A percentile compares a stretch with the other conserved stretches of the same genome.
phyloP scores from a whole-genome alignment of 2,888 invertebrate genomes.

The Dorcus hopei region DNA sequence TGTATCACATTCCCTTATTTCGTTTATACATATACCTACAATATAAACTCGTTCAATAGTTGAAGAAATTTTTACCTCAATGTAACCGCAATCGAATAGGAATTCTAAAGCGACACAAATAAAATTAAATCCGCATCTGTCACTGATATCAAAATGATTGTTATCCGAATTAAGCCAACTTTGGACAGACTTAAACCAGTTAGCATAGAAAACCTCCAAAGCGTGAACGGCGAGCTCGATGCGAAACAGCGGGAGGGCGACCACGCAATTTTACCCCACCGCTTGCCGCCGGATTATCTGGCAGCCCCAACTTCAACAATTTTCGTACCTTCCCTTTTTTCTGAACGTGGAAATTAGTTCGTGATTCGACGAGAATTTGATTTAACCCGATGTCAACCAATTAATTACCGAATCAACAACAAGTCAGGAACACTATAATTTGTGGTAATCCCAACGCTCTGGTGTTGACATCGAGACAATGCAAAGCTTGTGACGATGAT shows the following conservation, averaged over 20 bases:
- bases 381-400: constrained; percentile 27
- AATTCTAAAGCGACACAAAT: constrained; percentile 28
- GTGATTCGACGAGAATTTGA: constrained; percentile 2
- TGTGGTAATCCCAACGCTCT: constrained; percentile 28
- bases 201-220: constrained; percentile 47
- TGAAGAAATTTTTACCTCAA: constrained; percentile 12
- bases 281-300: constrained; percentile 16
- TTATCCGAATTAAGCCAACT: constrained; percentile 46
- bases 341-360: too few relatives aligned
- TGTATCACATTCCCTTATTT: background rate
- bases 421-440: constrained; percentile 31
- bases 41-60: background rate
- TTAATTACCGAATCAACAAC: constrained; percentile 30
- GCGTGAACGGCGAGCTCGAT: constrained; percentile 42
- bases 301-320: too few relatives aligned
- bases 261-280: constrained; percentile 38
- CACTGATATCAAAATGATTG: constrained; percentile 47
- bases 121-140: constrained; percentile 45
- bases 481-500: constrained; percentile 31
- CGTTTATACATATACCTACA: background rate
- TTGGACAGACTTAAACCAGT: constrained; percentile 48
- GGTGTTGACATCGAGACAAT: constrained; percentile 34
- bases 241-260: constrained; percentile 36
- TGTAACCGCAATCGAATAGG: constrained; percentile 24
- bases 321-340: too few relatives aligned